These are phyloP conservation scores for Yponomeuta malinellus DNA, from an alignment of 2,888 invertebrate species.

Conservation along the genomic window DNA sequence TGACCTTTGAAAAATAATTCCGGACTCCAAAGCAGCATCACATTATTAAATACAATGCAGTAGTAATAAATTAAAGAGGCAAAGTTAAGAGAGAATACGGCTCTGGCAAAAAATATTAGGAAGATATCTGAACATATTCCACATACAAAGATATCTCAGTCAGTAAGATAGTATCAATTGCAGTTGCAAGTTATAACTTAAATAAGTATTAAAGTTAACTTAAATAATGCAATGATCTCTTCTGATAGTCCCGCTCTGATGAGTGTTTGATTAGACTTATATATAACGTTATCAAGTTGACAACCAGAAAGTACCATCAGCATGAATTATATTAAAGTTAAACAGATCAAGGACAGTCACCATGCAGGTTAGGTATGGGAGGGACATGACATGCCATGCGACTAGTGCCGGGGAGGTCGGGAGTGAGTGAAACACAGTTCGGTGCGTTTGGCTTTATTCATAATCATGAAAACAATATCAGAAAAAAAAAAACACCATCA, in stretches of 20 bases:
- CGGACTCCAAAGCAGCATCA: conserved; percentile 73
- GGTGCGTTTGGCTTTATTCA: conserved; percentile 70
- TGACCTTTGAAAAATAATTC: conserved; percentile 70
- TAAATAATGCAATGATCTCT: conserved; percentile 2
- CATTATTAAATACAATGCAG: conserved; percentile 51
- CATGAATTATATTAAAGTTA: conserved; percentile 26
- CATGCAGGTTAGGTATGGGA: conserved; percentile 57
- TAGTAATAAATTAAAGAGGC: conserved; percentile 49
- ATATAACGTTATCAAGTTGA: neutral
- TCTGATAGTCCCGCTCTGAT: neutral
- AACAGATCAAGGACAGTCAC: conserved; percentile 28
- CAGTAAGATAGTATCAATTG: conserved; percentile 1
- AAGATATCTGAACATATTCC: neutral
- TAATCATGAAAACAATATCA: conserved; percentile 52
- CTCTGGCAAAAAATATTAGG: neutral
- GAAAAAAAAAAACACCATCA: conserved; percentile 43
- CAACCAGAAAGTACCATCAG: conserved; percentile 18
- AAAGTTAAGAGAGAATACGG: conserved; percentile 24
- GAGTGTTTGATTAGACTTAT: neutral
- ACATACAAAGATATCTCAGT: neutral
- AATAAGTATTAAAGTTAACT: neutral
- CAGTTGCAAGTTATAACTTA: neutral
- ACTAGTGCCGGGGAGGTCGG: conserved; percentile 56
- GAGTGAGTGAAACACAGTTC: conserved; percentile 74
- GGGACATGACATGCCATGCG: conserved; percentile 41